Evolutionary conservation across 1,140 invertebrate genomes (phyloP).

Genomic region (Hesperophylax magnus): DNA sequence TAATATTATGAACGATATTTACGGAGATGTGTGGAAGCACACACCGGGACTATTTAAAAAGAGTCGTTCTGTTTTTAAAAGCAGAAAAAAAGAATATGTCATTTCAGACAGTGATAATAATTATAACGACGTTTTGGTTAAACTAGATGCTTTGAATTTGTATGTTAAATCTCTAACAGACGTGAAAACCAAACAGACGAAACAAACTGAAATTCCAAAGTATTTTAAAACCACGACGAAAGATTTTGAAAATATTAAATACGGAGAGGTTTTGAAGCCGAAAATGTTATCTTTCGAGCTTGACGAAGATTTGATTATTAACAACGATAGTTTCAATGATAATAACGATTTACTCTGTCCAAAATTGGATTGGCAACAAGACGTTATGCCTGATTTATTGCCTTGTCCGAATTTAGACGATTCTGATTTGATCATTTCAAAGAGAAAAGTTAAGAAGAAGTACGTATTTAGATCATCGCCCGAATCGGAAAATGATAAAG

Average conservation of each 20-base stretch:
- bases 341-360: background rate
- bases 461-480: slow-evolving; percentile 2
- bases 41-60: slow-evolving; percentile 55
- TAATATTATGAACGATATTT: slow-evolving; percentile 49
- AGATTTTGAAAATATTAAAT: slow-evolving; percentile 3
- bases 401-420: slow-evolving; percentile 28
- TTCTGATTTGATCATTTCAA: slow-evolving; percentile 19
- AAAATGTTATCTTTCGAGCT: slow-evolving; percentile 25
- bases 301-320: background rate
- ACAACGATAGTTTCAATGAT: background rate
- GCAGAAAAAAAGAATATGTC: background rate
- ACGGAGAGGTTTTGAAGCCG: slow-evolving; percentile 8
- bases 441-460: slow-evolving; percentile 19
- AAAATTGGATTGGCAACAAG: background rate
- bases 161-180: slow-evolving; percentile 23
- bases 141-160: slow-evolving; percentile 42
- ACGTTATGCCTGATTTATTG: background rate
- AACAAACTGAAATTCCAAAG: background rate
- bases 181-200: slow-evolving; percentile 13
- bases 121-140: slow-evolving; percentile 34
- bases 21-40: slow-evolving; percentile 51
- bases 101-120: background rate
- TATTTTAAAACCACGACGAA: slow-evolving; percentile 23
- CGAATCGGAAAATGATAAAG: slow-evolving; percentile 15
- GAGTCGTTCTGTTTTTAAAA: slow-evolving; percentile 17